phyloP scores from a whole-genome alignment of 1,140 invertebrate species.

The Thereuonema tuberculata region DNA sequence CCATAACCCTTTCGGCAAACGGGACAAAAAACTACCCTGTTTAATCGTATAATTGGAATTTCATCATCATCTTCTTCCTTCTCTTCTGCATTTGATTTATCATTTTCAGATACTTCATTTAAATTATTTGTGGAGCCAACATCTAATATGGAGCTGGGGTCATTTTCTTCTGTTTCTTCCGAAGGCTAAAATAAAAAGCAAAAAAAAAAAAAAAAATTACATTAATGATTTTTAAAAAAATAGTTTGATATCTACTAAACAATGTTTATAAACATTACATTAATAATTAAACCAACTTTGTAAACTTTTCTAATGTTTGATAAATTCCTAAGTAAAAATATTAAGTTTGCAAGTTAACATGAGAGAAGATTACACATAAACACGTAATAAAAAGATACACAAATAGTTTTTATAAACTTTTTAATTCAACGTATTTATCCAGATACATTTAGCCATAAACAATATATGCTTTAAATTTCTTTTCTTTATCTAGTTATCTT shows the following conservation, averaged over 20 bases:
- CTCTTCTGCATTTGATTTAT: background rate
- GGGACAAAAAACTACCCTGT: constrained; percentile 4
- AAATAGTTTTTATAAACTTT: no score
- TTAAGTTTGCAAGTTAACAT: no score
- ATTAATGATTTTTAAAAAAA: background rate
- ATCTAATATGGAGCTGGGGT: background rate
- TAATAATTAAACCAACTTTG: no score
- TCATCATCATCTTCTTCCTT: background rate
- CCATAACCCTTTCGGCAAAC: constrained; percentile 5
- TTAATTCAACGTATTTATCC: no score
- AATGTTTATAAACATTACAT: no score
- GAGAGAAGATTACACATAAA: no score
- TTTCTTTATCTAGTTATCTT: no score
- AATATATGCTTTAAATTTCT: no score
- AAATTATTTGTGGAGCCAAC: background rate
- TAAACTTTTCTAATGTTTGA: no score
- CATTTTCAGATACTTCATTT: background rate
- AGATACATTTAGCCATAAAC: no score
- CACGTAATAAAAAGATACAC: no score
- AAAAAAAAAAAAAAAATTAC: background rate
- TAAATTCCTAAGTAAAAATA: no score
- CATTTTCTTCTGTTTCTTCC: background rate
- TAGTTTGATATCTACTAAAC: background rate
- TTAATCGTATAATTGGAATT: background rate
- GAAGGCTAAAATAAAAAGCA: background rate